Base-by-base conservation (phyloP, 1,140 invertebrate genomes). In the Melipona quadrifasciata region DNA sequence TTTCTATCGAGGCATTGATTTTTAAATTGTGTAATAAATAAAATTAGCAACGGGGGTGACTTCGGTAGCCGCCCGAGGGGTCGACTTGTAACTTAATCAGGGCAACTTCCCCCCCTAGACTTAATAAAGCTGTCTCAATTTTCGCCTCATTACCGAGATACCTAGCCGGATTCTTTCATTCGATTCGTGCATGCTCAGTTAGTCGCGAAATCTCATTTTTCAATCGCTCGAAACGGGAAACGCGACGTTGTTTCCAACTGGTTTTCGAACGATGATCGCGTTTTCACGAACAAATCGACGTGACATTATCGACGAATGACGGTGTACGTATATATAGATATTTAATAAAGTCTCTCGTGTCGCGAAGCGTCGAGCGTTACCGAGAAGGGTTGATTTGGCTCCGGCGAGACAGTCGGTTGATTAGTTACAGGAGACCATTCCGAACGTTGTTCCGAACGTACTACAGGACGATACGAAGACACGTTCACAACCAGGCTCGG, bases 11-110 rank as follows among this genome's bases (percentile, higher is more conserved):
- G 78, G 84, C 84, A 92, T 92, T 91, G 93, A 94, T 94, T 94
- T 94, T 94, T 92, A 93, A 94, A 94, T 94, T 94, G 90, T 89
- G 91, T 94, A 93, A 94, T 94, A 94, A 94, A 94, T 93, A 93
- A 93, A 94, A 94, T 94, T 94, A 94, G 91, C 85, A 81, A 75
- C 71, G 88, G 91, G 93, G 93, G 93, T 93, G 92, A 92, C 89
- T 93, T 85, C 77, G 82, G 77, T 81, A 88, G 83, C 87, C 82
- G 86, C 77, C 83, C 78, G 88, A 88, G 82, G 89, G 90, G 90
- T 85, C 89, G 90, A 86, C 84, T 87, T 89, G 86, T 94, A 94
- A 94, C 93, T 93, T 91, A 92, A 94, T 94, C 91, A 90, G 90
- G 83, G 91, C 89, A 93, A 93, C 92, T 93, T 92, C 91, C 85